Percentiles rank a stretch among this genome's conserved stretches.
Evolutionary conservation across 2,888 invertebrate genomes (phyloP).

Genomic region (Pollenia labialis): DNA sequence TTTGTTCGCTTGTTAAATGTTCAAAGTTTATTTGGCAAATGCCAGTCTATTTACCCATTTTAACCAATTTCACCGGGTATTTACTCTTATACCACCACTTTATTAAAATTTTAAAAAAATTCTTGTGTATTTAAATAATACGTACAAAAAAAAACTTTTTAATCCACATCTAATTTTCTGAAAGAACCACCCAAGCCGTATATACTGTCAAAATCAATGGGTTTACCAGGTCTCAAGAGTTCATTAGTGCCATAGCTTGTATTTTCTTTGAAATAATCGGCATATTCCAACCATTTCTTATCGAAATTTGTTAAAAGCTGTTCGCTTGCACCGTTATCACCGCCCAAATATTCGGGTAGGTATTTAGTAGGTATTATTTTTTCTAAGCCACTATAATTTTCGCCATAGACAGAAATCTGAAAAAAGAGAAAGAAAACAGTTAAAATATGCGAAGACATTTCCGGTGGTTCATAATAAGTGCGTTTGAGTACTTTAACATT

Average conservation of each 20-base stretch:
- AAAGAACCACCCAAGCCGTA: conserved; percentile 80
- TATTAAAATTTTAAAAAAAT: too few relatives aligned
- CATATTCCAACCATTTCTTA: conserved; percentile 74
- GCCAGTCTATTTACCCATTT: too few relatives aligned
- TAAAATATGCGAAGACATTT: too few relatives aligned
- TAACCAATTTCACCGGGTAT: too few relatives aligned
- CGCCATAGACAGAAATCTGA: conserved; percentile 86
- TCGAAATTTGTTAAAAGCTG: conserved; percentile 75
- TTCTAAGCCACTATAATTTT: conserved; percentile 85
- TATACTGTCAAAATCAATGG: conserved; percentile 75
- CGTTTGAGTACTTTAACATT: too few relatives aligned
- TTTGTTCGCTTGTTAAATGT: too few relatives aligned
- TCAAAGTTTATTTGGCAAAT: too few relatives aligned
- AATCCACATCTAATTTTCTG: conserved; percentile 78
- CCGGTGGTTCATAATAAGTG: too few relatives aligned
- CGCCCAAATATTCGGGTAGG: conserved; percentile 88
- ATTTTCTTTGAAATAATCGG: conserved; percentile 78
- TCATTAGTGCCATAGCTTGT: conserved; percentile 77
- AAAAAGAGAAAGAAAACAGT: not conserved
- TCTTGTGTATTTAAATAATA: too few relatives aligned
- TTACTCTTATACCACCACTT: too few relatives aligned
- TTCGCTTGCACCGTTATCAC: conserved; percentile 85
- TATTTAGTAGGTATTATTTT: conserved; percentile 86
- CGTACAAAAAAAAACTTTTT: not conserved
- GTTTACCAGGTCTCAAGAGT: conserved; percentile 74